phyloP scores from a whole-genome alignment of 2,888 invertebrate genomes.

The Chrysolina oricalcia region DNA sequence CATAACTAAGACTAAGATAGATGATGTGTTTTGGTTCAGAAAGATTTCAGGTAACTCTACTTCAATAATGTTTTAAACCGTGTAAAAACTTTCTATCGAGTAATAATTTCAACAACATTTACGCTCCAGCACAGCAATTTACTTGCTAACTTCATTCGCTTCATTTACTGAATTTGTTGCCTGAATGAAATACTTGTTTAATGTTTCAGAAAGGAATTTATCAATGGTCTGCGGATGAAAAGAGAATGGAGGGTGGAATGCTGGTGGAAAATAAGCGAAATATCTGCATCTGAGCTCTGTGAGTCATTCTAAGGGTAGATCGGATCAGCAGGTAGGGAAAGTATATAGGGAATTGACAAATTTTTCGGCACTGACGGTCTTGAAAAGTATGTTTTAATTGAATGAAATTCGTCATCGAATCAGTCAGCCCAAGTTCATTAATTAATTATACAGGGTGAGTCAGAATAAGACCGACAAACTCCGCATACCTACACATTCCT shows the following conservation, averaged over 20 bases:
- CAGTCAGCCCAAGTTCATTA: too few relatives aligned
- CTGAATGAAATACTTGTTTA: conserved; percentile 62
- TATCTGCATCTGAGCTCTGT: conserved; percentile 34
- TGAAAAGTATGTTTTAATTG: not conserved
- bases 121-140: not conserved
- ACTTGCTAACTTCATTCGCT: not conserved
- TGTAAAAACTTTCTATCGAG: too few relatives aligned
- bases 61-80: too few relatives aligned
- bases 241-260: not conserved
- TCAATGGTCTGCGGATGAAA: conserved; percentile 47
- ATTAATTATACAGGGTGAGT: too few relatives aligned
- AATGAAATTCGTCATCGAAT: too few relatives aligned
- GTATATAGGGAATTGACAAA: not conserved
- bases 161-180: not conserved
- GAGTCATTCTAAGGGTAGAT: conserved; percentile 5
- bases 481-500: too few relatives aligned
- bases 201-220: conserved; percentile 62
- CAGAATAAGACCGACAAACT: too few relatives aligned
- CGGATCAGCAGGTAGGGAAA: not conserved
- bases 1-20: too few relatives aligned
- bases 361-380: not conserved
- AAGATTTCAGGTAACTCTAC: too few relatives aligned
- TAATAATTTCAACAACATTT: too few relatives aligned
- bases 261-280: conserved; percentile 19
- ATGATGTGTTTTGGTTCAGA: too few relatives aligned